Percentiles rank a stretch among this genome's conserved stretches.
phyloP scores from a whole-genome alignment of 2,888 invertebrate species.

The Clitarchus hookeri region DNA sequence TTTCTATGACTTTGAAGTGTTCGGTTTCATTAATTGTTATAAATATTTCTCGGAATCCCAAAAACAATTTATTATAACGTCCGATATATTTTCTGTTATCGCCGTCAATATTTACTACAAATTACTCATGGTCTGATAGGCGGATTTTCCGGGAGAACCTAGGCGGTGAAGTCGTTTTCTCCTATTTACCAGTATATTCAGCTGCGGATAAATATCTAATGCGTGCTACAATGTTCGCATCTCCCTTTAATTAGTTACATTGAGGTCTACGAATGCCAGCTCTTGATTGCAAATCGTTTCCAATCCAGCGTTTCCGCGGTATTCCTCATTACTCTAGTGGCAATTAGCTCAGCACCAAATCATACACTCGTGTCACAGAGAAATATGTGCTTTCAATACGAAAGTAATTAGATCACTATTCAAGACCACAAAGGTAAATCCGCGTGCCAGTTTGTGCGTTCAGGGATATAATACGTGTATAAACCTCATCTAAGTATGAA shows the following conservation, averaged over 20 bases:
- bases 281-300: not conserved
- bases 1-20: too few species aligned
- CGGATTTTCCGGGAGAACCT: too few species aligned
- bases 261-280: not conserved
- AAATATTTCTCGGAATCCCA: too few species aligned
- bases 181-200: not conserved
- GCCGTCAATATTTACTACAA: too few species aligned
- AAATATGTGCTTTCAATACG: not conserved
- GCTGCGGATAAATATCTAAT: not conserved
- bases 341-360: not conserved
- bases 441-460: not conserved
- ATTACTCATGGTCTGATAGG: too few species aligned
- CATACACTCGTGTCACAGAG: not conserved
- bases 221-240: not conserved
- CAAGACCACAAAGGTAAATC: not conserved
- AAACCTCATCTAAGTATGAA: too few species aligned
- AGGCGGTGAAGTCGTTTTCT: not conserved
- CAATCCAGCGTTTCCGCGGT: not conserved
- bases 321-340: not conserved
- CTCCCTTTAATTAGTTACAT: not conserved
- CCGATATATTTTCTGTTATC: too few species aligned
- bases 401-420: not conserved
- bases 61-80: too few species aligned
- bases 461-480: not conserved
- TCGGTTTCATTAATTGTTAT: too few species aligned